Evolutionary conservation across 2,888 invertebrate species (phyloP), one percentile per base, ranked within the genome.

Genomic region (Idaea straminata): DNA sequence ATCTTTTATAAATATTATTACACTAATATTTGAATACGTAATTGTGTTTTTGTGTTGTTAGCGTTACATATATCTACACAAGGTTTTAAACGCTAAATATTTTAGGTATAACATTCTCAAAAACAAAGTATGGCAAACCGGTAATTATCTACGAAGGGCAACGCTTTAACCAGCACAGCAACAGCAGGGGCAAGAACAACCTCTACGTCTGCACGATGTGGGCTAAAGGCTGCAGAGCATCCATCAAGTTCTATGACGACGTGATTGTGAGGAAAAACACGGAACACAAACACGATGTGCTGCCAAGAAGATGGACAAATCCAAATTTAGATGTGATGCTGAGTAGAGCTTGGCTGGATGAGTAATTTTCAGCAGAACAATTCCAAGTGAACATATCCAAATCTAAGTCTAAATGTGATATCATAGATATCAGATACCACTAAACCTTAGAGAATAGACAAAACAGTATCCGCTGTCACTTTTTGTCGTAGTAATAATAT

Each of bases 121-220:
- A 62, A 57, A 83, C 85, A 0, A 78, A 82, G 5, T 81, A 66
- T 25, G 87, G 88, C 0, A 84, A 83, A 15, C 87, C 86, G 0
- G 67, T 77, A 5, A 72, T 79, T 16, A 15, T 71, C 1, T 69
- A 64, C 67, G 15, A 66, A 0, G 71, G 71, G 35, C 15, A 65
- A 25, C 62, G 66, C 10, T 69, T 63, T 25, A 66, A 69, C 64
- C 64, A 68, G 60, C 67, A 69, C 62, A 69, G 66, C 62, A 66
- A 65, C 36, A 69, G 66, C 15, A 65, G 63, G 57, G 69, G 71
- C 4, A 61, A 61, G 13, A 62, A 62, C 13, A 66, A 65, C 15
- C 64, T 66, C n/a, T 71, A 38, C n/a, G 71, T 71, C 35, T 77
- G 78, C 69, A 72, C 61, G 7, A 75, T 74, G 36, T 75, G 71